phyloP scores from a whole-genome alignment of 2,888 invertebrate species.

The Tortricodes alternella region DNA sequence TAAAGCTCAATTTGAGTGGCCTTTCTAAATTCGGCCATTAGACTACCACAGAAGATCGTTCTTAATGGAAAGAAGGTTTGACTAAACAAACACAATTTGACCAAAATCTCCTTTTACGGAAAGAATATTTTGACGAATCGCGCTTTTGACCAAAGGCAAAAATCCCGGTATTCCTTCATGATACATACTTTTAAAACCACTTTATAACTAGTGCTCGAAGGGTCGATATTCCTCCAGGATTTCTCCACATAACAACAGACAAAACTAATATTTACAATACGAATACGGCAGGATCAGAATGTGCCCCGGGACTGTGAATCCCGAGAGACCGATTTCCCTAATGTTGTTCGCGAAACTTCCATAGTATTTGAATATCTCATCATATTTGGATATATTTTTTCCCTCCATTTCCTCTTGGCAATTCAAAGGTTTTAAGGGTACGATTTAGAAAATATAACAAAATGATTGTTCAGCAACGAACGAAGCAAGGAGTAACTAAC shows the following conservation, averaged over 20 bases:
- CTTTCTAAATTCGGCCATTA: too few relatives aligned
- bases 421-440: neutral
- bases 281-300: conserved; percentile 6
- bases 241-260: neutral
- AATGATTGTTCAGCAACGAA: neutral
- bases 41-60: too few relatives aligned
- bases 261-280: conserved; percentile 16
- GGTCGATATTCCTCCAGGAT: neutral
- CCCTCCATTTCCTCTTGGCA: conserved; percentile 41
- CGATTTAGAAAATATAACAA: conserved; percentile 9
- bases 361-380: conserved; percentile 68
- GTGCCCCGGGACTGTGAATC: conserved; percentile 33
- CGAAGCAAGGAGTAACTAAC: neutral
- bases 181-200: neutral
- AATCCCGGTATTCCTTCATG: neutral
- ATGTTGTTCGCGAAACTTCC: conserved; percentile 61
- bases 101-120: too few relatives aligned
- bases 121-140: too few relatives aligned
- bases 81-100: too few relatives aligned
- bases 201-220: neutral
- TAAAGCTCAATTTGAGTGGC: too few relatives aligned
- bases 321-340: conserved; percentile 60
- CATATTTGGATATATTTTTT: conserved; percentile 56
- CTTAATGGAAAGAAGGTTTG: too few relatives aligned
- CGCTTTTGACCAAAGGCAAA: too few relatives aligned